Base-by-base conservation (phyloP, 37 sponge, comb jelly and placozoan genomes). In the Axinella damicornis region DNA sequence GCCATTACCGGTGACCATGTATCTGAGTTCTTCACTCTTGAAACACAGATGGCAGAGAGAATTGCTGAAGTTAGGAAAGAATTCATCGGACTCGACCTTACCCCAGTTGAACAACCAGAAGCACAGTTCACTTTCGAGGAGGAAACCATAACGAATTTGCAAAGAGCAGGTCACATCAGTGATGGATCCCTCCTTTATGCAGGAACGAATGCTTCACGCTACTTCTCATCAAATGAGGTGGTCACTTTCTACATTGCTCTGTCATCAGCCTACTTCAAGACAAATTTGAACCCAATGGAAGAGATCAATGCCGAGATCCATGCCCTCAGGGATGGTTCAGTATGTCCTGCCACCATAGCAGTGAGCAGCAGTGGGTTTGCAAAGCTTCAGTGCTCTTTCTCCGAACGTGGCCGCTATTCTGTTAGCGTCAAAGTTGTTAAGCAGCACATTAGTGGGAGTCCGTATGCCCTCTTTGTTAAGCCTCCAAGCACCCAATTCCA, bases 301-400 rank as follows among this genome's bases (percentile, higher is more conserved):
- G 58, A 82, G 65, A 54, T 89, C 11, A 52, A 33, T 37, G 89
- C 89, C 0, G 83, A 83, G 12, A 83, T 89, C 19, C 71, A 77
- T 35, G 77, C 77, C 5, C 2, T 82, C 32, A 66, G 89, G 24
- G 89, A 89, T 39, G 77, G 82, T 20, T 72, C 83, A 5, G 46
- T 89, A 30, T 83, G 79, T 62, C 78, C 89, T 53, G 89, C 89
- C 5, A 76, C 78, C 15, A 61, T 89, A 6, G 78, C 89, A 24
- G 67, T 89, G 2, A 83, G 82, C 64, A 61, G 52, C 57, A 76
- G 69, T 40, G 89, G 89, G 0, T 89, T 89, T 83, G 89, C 89
- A 46, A 89, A 89, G 65, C 30, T 89, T 14, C 89, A 89, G 73
- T 89, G 89, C 57, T 82, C 83, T 16, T 89, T 89, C 57, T 53